These are phyloP conservation scores for Henicopernis longicauda DNA, from an alignment of 2,113 vertebrate species.

Conservation along the genomic window DNA sequence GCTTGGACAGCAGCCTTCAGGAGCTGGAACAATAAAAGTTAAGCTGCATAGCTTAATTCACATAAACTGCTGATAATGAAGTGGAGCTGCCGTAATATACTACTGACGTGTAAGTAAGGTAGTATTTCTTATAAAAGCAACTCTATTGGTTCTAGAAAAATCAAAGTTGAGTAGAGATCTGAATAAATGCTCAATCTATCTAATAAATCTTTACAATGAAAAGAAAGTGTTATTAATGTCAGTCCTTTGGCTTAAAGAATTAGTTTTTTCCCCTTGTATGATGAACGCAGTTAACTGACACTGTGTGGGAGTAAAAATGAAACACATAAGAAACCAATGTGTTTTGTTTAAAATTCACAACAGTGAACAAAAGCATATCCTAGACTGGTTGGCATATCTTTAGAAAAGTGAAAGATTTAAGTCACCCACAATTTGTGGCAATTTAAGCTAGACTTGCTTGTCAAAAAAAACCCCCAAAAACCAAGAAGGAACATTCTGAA, in stretches of 20 bases:
- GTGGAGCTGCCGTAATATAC: not conserved
- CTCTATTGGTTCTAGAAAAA: not conserved
- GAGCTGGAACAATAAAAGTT: not conserved
- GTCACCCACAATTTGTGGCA: not conserved
- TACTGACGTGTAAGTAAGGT: fast-evolving
- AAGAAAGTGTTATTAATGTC: not conserved
- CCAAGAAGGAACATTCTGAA: not conserved
- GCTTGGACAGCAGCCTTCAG: not conserved
- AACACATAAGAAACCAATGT: not conserved
- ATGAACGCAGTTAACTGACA: not conserved
- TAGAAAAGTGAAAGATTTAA: not conserved
- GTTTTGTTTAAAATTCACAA: not conserved
- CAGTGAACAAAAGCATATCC: not conserved
- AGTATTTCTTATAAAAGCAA: not conserved
- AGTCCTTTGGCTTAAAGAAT: not conserved
- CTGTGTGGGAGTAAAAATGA: not conserved
- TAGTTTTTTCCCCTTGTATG: not conserved
- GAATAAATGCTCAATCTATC: not conserved
- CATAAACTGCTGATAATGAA: not conserved
- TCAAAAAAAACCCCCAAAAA: not conserved
- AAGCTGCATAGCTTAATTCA: not conserved
- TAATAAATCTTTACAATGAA: not conserved
- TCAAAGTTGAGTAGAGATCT: not conserved
- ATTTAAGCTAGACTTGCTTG: not conserved
- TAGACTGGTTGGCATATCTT: not conserved